A percentile compares a stretch with the other conserved stretches of the same genome.
phyloP scores from a whole-genome alignment of 1,140 invertebrate genomes.

The Colletes gigas region DNA sequence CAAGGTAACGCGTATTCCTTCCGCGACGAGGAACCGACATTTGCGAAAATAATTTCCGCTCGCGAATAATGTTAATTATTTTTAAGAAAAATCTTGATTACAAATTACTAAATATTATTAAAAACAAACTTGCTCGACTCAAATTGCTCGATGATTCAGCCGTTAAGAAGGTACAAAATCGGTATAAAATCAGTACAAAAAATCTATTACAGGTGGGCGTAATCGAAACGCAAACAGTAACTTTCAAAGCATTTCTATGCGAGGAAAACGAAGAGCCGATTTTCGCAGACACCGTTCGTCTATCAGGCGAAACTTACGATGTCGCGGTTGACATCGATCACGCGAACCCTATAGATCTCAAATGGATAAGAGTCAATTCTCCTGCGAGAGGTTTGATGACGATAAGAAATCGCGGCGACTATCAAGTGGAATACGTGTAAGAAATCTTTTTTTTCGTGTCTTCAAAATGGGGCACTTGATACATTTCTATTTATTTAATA shows the following conservation, averaged over 20 bases:
- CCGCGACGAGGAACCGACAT: background rate
- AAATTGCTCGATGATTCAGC: too few relatives aligned
- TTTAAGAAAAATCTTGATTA: too few relatives aligned
- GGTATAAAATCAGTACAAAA: background rate
- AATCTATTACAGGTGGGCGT: conserved; percentile 49
- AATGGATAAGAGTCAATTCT: conserved; percentile 56
- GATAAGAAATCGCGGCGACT: conserved; percentile 69
- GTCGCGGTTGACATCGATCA: conserved; percentile 64
- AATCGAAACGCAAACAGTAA: conserved; percentile 35
- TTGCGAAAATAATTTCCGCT: background rate
- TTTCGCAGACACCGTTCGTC: conserved; percentile 54
- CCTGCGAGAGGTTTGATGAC: conserved; percentile 44
- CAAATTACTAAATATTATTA: too few relatives aligned
- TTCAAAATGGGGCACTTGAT: background rate
- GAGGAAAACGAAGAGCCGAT: conserved; percentile 61
- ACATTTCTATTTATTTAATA: background rate
- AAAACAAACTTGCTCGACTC: too few relatives aligned
- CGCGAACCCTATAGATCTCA: conserved; percentile 70
- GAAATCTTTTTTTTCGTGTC: background rate
- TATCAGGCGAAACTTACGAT: conserved; percentile 72
- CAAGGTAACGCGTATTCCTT: conserved; percentile 40
- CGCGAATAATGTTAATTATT: too few relatives aligned
- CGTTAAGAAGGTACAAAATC: too few relatives aligned
- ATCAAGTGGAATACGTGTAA: conserved; percentile 72
- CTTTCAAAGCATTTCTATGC: conserved; percentile 62